Base-by-base conservation (phyloP, 2,888 invertebrate genomes). In the Sinelater perroti region DNA sequence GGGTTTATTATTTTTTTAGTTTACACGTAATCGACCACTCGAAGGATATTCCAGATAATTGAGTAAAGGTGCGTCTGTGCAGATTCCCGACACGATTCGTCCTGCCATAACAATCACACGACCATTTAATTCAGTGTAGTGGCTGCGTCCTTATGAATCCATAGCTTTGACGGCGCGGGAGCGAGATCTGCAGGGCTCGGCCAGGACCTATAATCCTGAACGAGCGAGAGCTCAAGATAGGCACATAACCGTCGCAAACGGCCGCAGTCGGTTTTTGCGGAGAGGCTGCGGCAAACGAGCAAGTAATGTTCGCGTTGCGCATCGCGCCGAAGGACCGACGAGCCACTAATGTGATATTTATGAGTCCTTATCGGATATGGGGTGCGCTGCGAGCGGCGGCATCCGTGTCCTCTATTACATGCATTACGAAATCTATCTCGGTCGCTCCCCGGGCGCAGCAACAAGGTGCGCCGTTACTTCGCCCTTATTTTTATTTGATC, bases 281-380 rank as follows among this genome's bases (percentile, higher is more conserved):
- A 65, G 65, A 69, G 67, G 71, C 71, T 75, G 75, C 71, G 72
- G 73, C 72, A 75, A 75, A 76, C 73, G 76, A 76, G 75, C 71
- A 73, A 75, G 72, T 75, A 75, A 75, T 75, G 75, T 72, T 71
- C 70, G 69, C 72, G 72, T 67, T 70, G 72, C 72, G 71, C 73
- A 71, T 69, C 71, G 68, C 70, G 65, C 61, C 65, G 67, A 68
- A 71, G 70, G 68, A 73, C 70, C 70, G 66, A 59, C 67, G 69
- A 72, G 71, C 72, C 72, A 70, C 74, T 74, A 75, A 75, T 75
- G 75, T 68, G 73, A 74, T 75, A 75, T 75, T 75, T 75, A 75
- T 74, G 72, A 73, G 72, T 71, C 73, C 69, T 75, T 75, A 75
- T 74, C 75, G 73, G 71, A 70, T 72, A 69, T 68, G 65, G 67